Conservation (phyloP, 1,140 invertebrate genomes). For the Rhopalosiphum padi region DNA sequence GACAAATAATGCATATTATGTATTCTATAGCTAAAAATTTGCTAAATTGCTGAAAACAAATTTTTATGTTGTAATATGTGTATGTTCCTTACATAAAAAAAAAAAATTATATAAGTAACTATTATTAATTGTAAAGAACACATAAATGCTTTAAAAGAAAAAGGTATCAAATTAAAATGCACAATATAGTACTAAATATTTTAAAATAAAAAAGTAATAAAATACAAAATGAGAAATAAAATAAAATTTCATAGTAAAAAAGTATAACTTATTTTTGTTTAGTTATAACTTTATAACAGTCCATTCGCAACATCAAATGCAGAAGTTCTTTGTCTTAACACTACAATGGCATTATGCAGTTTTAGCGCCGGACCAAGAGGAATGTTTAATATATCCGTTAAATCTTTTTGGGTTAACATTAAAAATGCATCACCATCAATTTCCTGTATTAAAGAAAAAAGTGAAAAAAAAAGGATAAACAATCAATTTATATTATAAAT, state of each 20-base stretch:
- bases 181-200: not conserved
- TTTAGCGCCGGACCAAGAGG: slow-evolving; percentile 87
- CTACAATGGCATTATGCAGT: slow-evolving; percentile 80
- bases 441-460: slow-evolving; percentile 66
- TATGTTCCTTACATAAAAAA: not conserved
- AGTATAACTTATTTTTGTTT: not conserved
- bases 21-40: not conserved
- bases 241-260: not conserved
- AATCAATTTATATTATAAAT: not conserved
- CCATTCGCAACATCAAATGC: not conserved
- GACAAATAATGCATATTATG: not conserved
- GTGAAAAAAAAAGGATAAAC: not conserved
- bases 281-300: too few relatives aligned
- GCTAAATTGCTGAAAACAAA: not conserved
- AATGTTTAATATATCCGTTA: slow-evolving; percentile 76
- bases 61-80: not conserved
- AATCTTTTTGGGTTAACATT: slow-evolving; percentile 82
- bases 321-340: slow-evolving; percentile 68
- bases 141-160: not conserved
- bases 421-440: slow-evolving; percentile 85
- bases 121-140: not conserved
- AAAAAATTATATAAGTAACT: not conserved
- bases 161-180: not conserved
- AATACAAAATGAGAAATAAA: not conserved
- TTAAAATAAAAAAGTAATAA: not conserved